These are phyloP conservation scores for Cheilosia variabilis DNA, from an alignment of 2,888 invertebrate genomes.

Conservation along the genomic window DNA sequence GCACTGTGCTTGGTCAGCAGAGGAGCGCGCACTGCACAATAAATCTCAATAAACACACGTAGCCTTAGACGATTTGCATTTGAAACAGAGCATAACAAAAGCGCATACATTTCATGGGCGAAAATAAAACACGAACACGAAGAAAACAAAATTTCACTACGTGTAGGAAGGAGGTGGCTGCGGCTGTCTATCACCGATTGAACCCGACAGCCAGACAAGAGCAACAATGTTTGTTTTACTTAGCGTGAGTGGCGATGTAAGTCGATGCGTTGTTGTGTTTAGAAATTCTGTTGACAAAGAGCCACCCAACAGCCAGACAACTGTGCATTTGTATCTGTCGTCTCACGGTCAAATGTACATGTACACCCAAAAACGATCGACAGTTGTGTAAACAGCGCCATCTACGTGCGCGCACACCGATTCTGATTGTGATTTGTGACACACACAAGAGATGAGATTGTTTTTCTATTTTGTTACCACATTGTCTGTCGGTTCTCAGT, in stretches of 20 bases:
- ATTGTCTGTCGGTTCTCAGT: not conserved
- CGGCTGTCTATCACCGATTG: slow-evolving; percentile 50
- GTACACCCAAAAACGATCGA: slow-evolving; percentile 1
- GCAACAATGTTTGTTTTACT: slow-evolving; percentile 77
- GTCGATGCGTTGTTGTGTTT: slow-evolving; percentile 74
- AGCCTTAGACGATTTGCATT: slow-evolving; percentile 42
- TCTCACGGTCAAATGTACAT: slow-evolving; percentile 23
- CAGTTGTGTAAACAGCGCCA: slow-evolving; percentile 29
- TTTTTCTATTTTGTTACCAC: not conserved
- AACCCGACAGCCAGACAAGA: slow-evolving; percentile 65
- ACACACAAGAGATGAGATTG: slow-evolving; percentile 2
- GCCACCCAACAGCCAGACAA: slow-evolving; percentile 19
- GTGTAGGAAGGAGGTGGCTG: slow-evolving; percentile 77
- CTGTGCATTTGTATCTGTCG: slow-evolving; percentile 4
- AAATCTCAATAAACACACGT: slow-evolving; percentile 32
- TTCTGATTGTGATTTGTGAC: not conserved
- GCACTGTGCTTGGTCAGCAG: slow-evolving; percentile 30
- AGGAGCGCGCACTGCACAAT: slow-evolving; percentile 11
- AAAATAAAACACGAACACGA: slow-evolving; percentile 78
- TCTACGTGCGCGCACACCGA: slow-evolving; percentile 25
- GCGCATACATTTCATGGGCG: slow-evolving; percentile 58
- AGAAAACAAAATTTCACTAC: not conserved
- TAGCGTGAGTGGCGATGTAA: slow-evolving; percentile 15
- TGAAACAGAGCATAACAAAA: slow-evolving; percentile 69
- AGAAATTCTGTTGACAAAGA: slow-evolving; percentile 59